Percentiles rank a stretch among this genome's conserved stretches.
phyloP scores from a whole-genome alignment of 2,797 vertebrate species.

The Morelia viridis region DNA sequence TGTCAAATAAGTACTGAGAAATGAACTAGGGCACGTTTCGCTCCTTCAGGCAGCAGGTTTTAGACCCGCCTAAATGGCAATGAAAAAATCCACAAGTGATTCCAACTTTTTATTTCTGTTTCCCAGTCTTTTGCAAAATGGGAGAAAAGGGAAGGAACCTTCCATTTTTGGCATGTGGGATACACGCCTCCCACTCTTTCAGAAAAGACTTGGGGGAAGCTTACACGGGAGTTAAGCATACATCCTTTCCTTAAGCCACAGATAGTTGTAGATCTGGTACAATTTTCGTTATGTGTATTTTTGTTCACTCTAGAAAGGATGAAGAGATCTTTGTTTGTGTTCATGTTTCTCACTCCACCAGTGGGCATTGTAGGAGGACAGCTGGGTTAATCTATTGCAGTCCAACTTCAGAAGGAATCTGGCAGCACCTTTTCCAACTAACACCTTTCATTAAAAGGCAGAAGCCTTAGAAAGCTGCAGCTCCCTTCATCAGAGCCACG shows the following conservation, averaged over 20 bases:
- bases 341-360: not conserved
- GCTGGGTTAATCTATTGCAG: not conserved
- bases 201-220: not conserved
- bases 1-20: not conserved
- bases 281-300: not conserved
- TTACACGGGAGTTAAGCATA: not conserved
- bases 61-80: no score
- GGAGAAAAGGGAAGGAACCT: not conserved
- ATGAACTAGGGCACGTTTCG: not conserved
- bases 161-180: not conserved
- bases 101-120: not conserved
- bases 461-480: not conserved
- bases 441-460: not conserved
- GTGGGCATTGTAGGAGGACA: not conserved
- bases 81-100: no score
- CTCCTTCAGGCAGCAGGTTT: not conserved
- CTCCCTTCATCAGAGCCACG: not conserved
- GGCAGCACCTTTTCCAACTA: not conserved
- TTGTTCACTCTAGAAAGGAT: not conserved
- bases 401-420: not conserved
- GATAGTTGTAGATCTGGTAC: fast-evolving
- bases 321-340: not conserved
- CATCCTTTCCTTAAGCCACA: constrained; percentile 2
- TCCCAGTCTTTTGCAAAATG: not conserved
- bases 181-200: not conserved